A percentile compares a stretch with the other conserved stretches of the same genome.
Conservation (phyloP, 37 sponge, comb jelly and placozoan species). For the Amphimedon queenslandica region DNA sequence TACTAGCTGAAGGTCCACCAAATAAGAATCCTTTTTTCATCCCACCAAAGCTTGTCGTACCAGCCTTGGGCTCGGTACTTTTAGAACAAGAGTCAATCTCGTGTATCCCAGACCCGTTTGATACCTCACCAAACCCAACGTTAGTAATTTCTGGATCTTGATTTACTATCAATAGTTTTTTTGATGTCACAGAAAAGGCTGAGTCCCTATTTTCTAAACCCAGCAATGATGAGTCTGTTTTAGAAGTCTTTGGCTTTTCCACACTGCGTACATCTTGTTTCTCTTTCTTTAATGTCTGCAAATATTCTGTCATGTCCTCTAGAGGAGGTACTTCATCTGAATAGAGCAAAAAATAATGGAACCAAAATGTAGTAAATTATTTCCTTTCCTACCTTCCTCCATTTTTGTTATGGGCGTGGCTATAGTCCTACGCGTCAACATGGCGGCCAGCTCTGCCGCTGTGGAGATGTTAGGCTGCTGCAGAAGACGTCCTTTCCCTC, state of each 20-base stretch:
- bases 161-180: not conserved
- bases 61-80: not conserved
- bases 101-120: not conserved
- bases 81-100: not conserved
- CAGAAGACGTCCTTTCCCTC: no score
- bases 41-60: slow-evolving; percentile 43
- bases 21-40: slow-evolving; percentile 71
- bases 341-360: not conserved
- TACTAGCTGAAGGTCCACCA: not conserved
- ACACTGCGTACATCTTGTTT: not conserved
- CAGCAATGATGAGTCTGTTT: not conserved
- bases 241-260: not conserved
- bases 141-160: not conserved
- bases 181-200: not conserved
- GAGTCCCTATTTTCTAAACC: not conserved
- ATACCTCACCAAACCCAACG: not conserved
- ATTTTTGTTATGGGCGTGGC: no score
- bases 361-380: no score
- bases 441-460: no score
- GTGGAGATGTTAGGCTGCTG: no score
- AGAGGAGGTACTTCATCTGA: slow-evolving; percentile 59
- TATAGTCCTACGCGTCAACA: no score
- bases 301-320: slow-evolving; percentile 67
- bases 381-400: no score
- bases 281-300: slow-evolving; percentile 1